Percentiles rank a stretch among this genome's conserved stretches.
Evolutionary conservation across 2,888 invertebrate species (phyloP).

Genomic region (Noctua janthina): DNA sequence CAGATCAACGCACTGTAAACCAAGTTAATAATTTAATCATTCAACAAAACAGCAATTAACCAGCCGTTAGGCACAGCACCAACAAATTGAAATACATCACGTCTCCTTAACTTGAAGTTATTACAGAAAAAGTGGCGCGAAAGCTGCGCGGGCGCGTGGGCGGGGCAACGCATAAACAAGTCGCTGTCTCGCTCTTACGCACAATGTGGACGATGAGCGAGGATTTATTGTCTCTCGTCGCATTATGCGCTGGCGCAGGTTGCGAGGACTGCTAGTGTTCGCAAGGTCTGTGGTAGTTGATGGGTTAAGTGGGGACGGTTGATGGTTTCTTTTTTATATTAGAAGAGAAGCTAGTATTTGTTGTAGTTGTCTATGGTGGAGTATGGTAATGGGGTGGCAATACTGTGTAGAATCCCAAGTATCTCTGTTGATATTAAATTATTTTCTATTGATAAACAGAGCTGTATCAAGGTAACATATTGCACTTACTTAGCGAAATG

Average conservation of each 20-base stretch:
- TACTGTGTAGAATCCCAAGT: not conserved
- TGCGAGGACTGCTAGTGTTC: slow-evolving; percentile 53
- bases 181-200: slow-evolving; percentile 72
- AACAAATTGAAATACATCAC: slow-evolving; percentile 69
- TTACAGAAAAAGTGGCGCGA: slow-evolving; percentile 82
- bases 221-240: slow-evolving; percentile 79
- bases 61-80: slow-evolving; percentile 73
- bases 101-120: slow-evolving; percentile 73
- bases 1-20: slow-evolving; percentile 36
- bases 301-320: slow-evolving; percentile 41
- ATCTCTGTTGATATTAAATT: not conserved
- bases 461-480: too few species aligned
- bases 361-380: not conserved
- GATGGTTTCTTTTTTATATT: not conserved
- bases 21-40: slow-evolving; percentile 45
- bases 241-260: slow-evolving; percentile 70
- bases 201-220: slow-evolving; percentile 83
- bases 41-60: slow-evolving; percentile 63
- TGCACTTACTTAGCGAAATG: not conserved
- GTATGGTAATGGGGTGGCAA: not conserved
- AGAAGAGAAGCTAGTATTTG: not conserved
- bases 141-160: slow-evolving; percentile 80
- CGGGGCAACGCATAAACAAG: slow-evolving; percentile 77
- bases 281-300: slow-evolving; percentile 46
- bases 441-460: not conserved